Evolutionary conservation across 2,797 vertebrate genomes (phyloP).

Genomic region (Coilia nasus): DNA sequence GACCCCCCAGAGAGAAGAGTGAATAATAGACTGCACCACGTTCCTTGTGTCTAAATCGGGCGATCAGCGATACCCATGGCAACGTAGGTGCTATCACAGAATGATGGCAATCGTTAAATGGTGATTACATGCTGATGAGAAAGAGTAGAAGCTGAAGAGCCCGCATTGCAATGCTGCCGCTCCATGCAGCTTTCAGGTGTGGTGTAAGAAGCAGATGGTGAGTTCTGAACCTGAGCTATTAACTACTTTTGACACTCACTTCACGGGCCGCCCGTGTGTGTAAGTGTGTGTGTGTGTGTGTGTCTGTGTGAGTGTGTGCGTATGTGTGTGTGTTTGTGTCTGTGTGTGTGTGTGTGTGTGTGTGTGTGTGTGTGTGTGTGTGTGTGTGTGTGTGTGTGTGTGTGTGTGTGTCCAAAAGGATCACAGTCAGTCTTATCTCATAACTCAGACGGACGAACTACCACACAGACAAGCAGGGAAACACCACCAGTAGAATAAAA

Average conservation of each 20-base stretch:
- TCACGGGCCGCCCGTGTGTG: background rate
- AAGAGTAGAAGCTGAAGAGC: background rate
- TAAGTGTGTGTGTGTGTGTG: no score
- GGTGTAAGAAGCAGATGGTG: background rate
- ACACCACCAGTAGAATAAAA: background rate
- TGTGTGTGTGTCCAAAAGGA: conserved; percentile 3
- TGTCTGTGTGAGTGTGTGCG: no score
- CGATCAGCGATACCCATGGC: background rate
- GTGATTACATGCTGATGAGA: background rate
- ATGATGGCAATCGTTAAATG: background rate
- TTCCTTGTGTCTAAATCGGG: background rate
- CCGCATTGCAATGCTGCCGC: background rate
- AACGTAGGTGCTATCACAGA: background rate
- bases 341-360: no score
- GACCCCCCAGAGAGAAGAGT: background rate
- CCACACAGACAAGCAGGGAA: background rate
- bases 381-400: no score
- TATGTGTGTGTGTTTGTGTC: no score
- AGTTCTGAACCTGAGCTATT: background rate
- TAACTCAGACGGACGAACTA: background rate
- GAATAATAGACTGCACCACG: background rate
- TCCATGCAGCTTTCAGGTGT: no score
- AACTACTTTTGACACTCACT: conserved; percentile 7
- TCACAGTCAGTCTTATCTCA: background rate
- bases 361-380: no score